These are phyloP conservation scores for Drosophila parthenogenetica DNA, from an alignment of 2,888 invertebrate genomes.

Conservation along the genomic window DNA sequence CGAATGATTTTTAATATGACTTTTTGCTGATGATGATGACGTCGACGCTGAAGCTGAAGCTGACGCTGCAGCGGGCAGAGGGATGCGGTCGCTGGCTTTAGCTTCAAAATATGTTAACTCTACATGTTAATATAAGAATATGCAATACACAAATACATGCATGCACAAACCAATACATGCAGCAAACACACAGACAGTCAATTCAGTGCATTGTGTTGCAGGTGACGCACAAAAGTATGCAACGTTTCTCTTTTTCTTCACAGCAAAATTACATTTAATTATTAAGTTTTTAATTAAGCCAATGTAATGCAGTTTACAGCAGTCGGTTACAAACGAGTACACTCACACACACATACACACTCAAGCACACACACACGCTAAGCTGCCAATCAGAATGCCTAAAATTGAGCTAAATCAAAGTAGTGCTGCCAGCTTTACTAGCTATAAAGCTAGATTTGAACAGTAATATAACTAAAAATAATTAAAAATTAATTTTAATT, in stretches of 20 bases:
- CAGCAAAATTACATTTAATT: slow-evolving; percentile 31
- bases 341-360: not conserved
- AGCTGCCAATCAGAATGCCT: slow-evolving; percentile 45
- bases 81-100: slow-evolving; percentile 19
- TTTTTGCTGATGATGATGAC: slow-evolving; percentile 67
- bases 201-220: slow-evolving; percentile 48
- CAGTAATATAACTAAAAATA: no score
- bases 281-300: slow-evolving; percentile 71
- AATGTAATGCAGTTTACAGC: slow-evolving; percentile 41
- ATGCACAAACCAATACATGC: slow-evolving; percentile 7
- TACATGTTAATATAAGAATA: slow-evolving; percentile 5
- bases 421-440: not conserved
- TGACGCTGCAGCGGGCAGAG: slow-evolving; percentile 21
- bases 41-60: slow-evolving; percentile 33
- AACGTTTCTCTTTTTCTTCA: slow-evolving; percentile 7
- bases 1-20: slow-evolving; percentile 84
- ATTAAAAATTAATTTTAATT: no score
- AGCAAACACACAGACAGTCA: slow-evolving; percentile 54
- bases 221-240: slow-evolving; percentile 26
- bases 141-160: slow-evolving; percentile 3
- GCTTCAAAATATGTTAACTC: slow-evolving; percentile 44
- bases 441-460: no score
- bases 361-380: slow-evolving; percentile 10
- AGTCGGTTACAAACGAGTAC: slow-evolving; percentile 9
- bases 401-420: slow-evolving; percentile 66